phyloP scores from a whole-genome alignment of 2,888 invertebrate genomes.

The Drosophila stalkeri region DNA sequence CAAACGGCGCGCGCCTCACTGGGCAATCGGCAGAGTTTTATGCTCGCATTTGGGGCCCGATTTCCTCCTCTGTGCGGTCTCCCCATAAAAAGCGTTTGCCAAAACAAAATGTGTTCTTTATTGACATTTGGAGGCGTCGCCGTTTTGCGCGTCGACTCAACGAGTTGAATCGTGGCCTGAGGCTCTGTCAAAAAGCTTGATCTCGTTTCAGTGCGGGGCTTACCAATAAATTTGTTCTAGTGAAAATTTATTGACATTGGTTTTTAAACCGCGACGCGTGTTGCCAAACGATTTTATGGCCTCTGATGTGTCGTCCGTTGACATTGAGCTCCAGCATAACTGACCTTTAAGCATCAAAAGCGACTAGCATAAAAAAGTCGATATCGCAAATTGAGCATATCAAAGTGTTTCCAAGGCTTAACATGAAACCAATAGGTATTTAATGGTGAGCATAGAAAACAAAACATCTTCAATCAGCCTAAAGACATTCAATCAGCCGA shows the following conservation, averaged over 20 bases:
- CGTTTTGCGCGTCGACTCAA: conserved; percentile 70
- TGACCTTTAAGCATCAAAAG: conserved; percentile 51
- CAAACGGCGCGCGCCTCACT: conserved; percentile 78
- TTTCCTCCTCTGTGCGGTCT: conserved; percentile 30
- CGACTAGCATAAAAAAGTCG: conserved; percentile 13
- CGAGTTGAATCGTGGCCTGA: conserved; percentile 56
- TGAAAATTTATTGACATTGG: conserved; percentile 80
- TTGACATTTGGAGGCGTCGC: conserved; percentile 72
- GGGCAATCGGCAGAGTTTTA: conserved; percentile 53
- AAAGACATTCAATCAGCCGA: background rate
- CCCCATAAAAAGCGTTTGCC: conserved; percentile 34
- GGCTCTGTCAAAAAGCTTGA: conserved; percentile 68
- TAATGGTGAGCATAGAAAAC: background rate
- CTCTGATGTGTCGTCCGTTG: conserved; percentile 58
- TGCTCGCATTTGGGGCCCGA: conserved; percentile 14
- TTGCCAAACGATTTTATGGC: conserved; percentile 66
- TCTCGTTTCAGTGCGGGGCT: conserved; percentile 50
- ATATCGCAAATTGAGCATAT: conserved; percentile 37
- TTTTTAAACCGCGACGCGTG: conserved; percentile 80
- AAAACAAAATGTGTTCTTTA: conserved; percentile 70
- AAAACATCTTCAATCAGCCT: background rate
- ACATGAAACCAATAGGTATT: background rate
- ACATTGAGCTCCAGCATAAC: conserved; percentile 58
- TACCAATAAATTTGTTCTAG: conserved; percentile 80
- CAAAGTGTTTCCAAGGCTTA: conserved; percentile 22